Conservation (phyloP, 2,113 vertebrate species). For the Clarias batrachus region DNA sequence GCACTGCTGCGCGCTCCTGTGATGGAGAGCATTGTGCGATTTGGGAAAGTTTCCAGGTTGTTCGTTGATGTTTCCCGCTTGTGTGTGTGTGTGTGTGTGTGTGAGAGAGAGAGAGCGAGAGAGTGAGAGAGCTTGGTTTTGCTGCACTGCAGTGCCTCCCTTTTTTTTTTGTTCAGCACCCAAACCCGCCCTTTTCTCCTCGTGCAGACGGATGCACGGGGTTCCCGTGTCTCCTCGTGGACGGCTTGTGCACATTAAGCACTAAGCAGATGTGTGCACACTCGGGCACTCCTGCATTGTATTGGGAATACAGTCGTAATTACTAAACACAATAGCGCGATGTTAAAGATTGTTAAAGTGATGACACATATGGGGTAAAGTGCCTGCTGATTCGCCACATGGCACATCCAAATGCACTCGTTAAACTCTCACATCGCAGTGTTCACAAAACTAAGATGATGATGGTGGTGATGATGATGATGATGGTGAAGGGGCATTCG, state of each 20-base stretch:
- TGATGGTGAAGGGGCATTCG: neutral
- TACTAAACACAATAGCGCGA: neutral
- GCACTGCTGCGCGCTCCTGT: neutral
- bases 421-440: neutral
- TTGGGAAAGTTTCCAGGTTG: too few species aligned
- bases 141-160: slow-evolving; percentile 73
- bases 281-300: too few species aligned
- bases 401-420: neutral
- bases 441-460: neutral
- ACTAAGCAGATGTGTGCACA: neutral
- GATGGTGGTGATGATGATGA: too few species aligned
- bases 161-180: slow-evolving; percentile 45
- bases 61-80: neutral
- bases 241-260: neutral
- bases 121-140: slow-evolving; percentile 65
- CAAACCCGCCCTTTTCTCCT: slow-evolving; percentile 31
- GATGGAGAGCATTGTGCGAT: too few species aligned
- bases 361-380: too few species aligned
- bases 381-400: neutral
- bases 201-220: neutral
- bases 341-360: neutral
- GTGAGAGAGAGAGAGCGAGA: slow-evolving; percentile 50
- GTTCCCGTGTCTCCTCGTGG: slow-evolving; percentile 48
- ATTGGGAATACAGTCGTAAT: neutral
- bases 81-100: neutral